Percentiles rank a stretch among this genome's conserved stretches.
phyloP scores from a whole-genome alignment of 1,140 invertebrate genomes.

The Mamestra configurata region DNA sequence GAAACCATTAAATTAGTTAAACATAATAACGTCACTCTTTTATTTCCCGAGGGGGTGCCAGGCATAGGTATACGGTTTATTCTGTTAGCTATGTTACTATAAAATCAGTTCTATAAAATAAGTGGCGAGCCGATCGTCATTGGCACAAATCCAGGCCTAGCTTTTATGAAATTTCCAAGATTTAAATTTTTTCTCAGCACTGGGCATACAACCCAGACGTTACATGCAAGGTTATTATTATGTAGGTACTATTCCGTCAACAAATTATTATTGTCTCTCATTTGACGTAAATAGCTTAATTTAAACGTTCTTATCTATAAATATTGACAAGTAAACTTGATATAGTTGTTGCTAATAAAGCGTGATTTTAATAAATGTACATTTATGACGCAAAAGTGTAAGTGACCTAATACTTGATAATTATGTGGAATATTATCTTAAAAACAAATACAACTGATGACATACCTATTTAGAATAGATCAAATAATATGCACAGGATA shows the following conservation, averaged over 20 bases:
- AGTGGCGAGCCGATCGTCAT: too few species aligned
- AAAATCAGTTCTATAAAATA: too few species aligned
- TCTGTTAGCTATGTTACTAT: too few species aligned
- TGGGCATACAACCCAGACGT: too few species aligned
- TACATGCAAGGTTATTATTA: too few species aligned
- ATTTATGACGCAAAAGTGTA: slow-evolving; percentile 37
- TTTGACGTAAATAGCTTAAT: slow-evolving; percentile 1
- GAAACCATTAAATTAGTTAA: not conserved
- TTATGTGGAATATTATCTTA: slow-evolving; percentile 13
- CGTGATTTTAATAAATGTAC: not conserved
- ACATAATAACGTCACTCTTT: not conserved
- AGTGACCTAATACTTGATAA: slow-evolving; percentile 11
- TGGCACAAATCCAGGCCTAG: too few species aligned
- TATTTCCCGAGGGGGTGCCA: too few species aligned
- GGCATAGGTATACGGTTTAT: too few species aligned
- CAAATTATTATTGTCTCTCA: not conserved
- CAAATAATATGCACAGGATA: not conserved
- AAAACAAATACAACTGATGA: slow-evolving; percentile 30
- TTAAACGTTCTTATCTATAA: slow-evolving; percentile 3
- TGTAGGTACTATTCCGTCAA: not conserved
- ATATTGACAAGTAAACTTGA: not conserved
- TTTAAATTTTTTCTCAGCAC: too few species aligned
- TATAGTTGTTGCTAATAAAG: not conserved
- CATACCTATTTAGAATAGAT: slow-evolving; percentile 20
- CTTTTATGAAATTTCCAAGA: too few species aligned